These are phyloP conservation scores for Hylaeus volcanicus DNA, from an alignment of 1,140 invertebrate genomes.

Conservation along the genomic window DNA sequence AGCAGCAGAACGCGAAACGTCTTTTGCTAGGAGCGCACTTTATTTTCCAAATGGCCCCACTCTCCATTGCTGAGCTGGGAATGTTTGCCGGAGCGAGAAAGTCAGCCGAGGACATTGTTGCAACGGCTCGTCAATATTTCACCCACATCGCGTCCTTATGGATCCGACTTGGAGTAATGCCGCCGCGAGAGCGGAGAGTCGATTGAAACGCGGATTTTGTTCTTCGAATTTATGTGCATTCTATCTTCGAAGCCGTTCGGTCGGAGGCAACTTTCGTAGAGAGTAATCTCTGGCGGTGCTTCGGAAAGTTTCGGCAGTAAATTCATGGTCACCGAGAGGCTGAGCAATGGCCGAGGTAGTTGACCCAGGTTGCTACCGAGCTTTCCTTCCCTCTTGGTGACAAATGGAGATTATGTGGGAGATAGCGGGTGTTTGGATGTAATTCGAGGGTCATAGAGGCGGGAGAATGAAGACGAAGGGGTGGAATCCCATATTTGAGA, in stretches of 20 bases:
- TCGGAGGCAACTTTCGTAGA: not conserved
- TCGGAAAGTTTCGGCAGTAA: not conserved
- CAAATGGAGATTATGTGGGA: too few relatives aligned
- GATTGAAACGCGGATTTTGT: conserved; percentile 11
- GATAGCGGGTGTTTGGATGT: too few relatives aligned
- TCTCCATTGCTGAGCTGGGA: not conserved
- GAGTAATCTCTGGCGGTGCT: conserved; percentile 3
- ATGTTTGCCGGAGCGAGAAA: conserved; percentile 31
- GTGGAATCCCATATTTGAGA: too few relatives aligned
- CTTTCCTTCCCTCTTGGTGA: too few relatives aligned
- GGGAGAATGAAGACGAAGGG: too few relatives aligned
- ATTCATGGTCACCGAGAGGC: not conserved
- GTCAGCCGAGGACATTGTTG: conserved; percentile 48
- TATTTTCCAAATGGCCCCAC: conserved; percentile 58
- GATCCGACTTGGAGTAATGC: conserved; percentile 10
- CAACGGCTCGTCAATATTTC: conserved; percentile 47
- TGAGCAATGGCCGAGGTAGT: not conserved
- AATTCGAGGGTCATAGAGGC: too few relatives aligned
- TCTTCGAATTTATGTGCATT: conserved; percentile 30
- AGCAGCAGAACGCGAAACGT: conserved; percentile 4
- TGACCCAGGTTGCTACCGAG: too few relatives aligned
- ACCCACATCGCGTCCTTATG: conserved; percentile 12
- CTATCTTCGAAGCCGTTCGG: not conserved
- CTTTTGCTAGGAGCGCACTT: conserved; percentile 51
- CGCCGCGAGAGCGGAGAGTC: not conserved